Percentiles rank a stretch among this genome's conserved stretches.
phyloP scores from a whole-genome alignment of 2,113 vertebrate species.

The Rostratula benghalensis region DNA sequence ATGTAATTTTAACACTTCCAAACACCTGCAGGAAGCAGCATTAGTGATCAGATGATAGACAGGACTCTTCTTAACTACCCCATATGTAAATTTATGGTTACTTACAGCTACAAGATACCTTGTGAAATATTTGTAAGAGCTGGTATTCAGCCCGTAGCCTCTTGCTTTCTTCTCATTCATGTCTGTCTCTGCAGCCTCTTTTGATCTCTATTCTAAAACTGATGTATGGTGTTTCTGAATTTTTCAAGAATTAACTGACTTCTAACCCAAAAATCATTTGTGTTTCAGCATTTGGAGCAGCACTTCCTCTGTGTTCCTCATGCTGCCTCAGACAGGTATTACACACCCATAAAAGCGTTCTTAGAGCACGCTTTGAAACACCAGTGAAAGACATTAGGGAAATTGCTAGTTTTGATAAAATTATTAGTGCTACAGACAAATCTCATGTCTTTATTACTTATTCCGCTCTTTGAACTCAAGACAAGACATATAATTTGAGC shows the following conservation, averaged over 20 bases:
- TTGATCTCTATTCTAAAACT: background rate
- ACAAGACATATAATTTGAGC: background rate
- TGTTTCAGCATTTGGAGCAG: background rate
- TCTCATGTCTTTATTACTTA: background rate
- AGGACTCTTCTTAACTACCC: background rate
- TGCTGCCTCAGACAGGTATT: background rate
- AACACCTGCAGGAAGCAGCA: background rate
- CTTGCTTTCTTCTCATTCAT: background rate
- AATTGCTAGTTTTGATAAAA: background rate
- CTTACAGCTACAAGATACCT: background rate
- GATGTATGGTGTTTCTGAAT: background rate
- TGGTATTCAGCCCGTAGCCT: background rate
- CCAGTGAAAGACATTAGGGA: background rate
- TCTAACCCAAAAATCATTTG: background rate
- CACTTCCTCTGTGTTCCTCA: background rate
- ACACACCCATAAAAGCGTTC: background rate
- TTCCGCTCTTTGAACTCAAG: background rate
- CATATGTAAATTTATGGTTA: background rate
- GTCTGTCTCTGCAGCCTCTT: background rate
- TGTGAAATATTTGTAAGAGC: background rate
- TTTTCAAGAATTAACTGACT: background rate
- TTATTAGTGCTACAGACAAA: background rate
- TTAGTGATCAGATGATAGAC: background rate
- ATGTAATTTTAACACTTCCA: background rate
- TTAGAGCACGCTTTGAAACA: background rate